Base-by-base conservation (phyloP, 2,113 vertebrate species). In the Gobio gobio region DNA sequence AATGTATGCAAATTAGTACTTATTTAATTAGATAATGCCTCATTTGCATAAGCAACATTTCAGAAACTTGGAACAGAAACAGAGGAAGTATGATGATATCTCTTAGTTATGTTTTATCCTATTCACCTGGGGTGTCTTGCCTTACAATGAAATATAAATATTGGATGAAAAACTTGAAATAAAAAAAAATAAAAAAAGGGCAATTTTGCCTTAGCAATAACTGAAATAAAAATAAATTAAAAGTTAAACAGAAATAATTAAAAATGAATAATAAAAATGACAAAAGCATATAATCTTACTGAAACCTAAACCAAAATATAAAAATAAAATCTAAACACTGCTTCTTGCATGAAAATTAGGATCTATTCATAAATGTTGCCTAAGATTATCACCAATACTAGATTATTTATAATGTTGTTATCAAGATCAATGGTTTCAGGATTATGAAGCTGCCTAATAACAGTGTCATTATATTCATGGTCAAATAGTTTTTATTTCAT, bases 401-500 rank as follows among this genome's bases (percentile, higher is more conserved):
- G 1, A 68, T 68, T 36, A 68, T 36, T 68, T 18, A 36, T 29
- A 18, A 29, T 33, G 63, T 33, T 33, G 26, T 66, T 29, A 33
- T 33, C 63, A 33, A 66, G 74, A 33, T 29, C 29, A 36, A 8
- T 20, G 29, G 18, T 36, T 77, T 36, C 2, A 24, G 12, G 29
- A 20, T 40, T 6, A 43, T 12, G 13, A 8, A 5, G 36, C 26
- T 10, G 4, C 8, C n/a, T 22, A 40, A 29, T 45, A 26, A 49
- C 12, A 49, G 8, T 80, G 0, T 49, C 59, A 43, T 79, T 24
- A 9, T 45, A 26, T 49, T 64, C 24, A 36, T 56, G 64, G 49
- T 18, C 20, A 24, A 12, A 24, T 58, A 54, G 4, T 24, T 70
- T 77, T 82, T 70, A 68, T 72, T 82, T 56, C 64, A 70, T 82